phyloP scores from a whole-genome alignment of 2,888 invertebrate genomes.

The Platycnemis pennipes region DNA sequence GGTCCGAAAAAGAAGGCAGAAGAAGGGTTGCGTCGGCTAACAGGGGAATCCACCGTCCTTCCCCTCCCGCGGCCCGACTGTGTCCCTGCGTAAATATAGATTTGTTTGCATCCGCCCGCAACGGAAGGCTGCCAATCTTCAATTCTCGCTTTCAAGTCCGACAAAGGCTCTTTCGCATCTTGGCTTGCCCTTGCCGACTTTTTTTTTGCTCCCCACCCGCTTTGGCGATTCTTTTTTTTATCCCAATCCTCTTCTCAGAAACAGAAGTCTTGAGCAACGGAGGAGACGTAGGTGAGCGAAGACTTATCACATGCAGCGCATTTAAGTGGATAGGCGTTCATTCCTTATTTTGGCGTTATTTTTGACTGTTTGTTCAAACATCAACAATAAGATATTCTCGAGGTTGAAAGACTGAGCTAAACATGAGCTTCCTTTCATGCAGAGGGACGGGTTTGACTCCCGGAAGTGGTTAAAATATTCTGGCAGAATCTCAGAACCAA shows the following conservation, averaged over 20 bases:
- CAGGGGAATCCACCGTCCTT: background rate
- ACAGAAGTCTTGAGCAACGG: too few relatives aligned
- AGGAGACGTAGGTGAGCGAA: too few relatives aligned
- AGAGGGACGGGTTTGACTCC: too few relatives aligned
- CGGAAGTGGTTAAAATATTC: too few relatives aligned
- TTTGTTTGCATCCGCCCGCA: slow-evolving; percentile 4
- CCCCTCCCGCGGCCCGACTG: background rate
- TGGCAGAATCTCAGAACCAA: too few relatives aligned
- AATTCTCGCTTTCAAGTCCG: slow-evolving; percentile 36
- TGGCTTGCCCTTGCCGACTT: background rate
- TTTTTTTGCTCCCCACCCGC: background rate
- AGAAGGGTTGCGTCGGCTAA: background rate
- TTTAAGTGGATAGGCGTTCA: too few relatives aligned
- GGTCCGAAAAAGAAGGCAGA: background rate
- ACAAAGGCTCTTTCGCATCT: slow-evolving; percentile 9
- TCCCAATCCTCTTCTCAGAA: background rate
- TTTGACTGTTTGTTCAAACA: too few relatives aligned
- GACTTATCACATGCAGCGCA: too few relatives aligned
- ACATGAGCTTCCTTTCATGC: background rate
- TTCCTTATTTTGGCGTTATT: too few relatives aligned
- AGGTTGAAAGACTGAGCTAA: too few relatives aligned
- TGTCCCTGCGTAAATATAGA: slow-evolving; percentile 55
- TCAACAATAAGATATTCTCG: too few relatives aligned
- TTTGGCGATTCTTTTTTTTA: background rate
- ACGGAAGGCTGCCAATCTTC: slow-evolving; percentile 59